Conservation (phyloP, 2,113 vertebrate species). For the Kryptolebias marmoratus region DNA sequence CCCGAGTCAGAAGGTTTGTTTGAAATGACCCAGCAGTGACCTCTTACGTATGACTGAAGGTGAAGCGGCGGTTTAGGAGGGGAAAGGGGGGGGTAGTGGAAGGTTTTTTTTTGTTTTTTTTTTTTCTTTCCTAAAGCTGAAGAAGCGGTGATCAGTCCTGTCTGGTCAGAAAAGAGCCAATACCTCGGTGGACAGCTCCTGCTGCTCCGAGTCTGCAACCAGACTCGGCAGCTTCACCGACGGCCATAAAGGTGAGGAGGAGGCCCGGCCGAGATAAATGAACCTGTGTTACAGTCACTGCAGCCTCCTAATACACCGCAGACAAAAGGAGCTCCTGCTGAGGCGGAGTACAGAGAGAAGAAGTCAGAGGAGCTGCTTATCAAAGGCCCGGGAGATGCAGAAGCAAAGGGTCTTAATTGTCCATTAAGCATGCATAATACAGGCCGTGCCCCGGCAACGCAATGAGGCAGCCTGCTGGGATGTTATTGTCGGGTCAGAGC, state of each 20-base stretch:
- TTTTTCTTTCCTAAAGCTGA: slow-evolving; percentile 44
- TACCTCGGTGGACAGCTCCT: slow-evolving; percentile 86
- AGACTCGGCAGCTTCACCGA: slow-evolving; percentile 65
- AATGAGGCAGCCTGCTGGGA: slow-evolving; percentile 86
- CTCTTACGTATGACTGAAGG: slow-evolving; percentile 74
- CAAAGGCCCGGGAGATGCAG: slow-evolving; percentile 86
- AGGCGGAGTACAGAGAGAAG: slow-evolving; percentile 83
- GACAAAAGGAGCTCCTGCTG: slow-evolving; percentile 89
- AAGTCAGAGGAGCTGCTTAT: slow-evolving; percentile 85
- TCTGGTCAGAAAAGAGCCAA: slow-evolving; percentile 83
- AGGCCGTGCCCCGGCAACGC: slow-evolving; percentile 92
- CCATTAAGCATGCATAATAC: slow-evolving; percentile 97
- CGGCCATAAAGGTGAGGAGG: slow-evolving; percentile 77
- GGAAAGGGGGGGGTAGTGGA: background rate
- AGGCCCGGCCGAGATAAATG: slow-evolving; percentile 88
- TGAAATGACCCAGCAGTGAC: slow-evolving; percentile 81
- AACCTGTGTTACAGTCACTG: slow-evolving; percentile 89
- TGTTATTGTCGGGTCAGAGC: slow-evolving; percentile 86
- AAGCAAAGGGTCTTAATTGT: slow-evolving; percentile 94
- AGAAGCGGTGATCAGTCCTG: slow-evolving; percentile 88
- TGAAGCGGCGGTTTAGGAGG: slow-evolving; percentile 40
- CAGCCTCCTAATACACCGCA: slow-evolving; percentile 87
- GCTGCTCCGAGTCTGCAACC: slow-evolving; percentile 84
- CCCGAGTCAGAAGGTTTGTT: slow-evolving; percentile 59
- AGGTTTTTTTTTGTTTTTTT: slow-evolving; percentile 27